These are phyloP conservation scores for Apamea monoglypha DNA, from an alignment of 2,888 invertebrate genomes.

Conservation along the genomic window DNA sequence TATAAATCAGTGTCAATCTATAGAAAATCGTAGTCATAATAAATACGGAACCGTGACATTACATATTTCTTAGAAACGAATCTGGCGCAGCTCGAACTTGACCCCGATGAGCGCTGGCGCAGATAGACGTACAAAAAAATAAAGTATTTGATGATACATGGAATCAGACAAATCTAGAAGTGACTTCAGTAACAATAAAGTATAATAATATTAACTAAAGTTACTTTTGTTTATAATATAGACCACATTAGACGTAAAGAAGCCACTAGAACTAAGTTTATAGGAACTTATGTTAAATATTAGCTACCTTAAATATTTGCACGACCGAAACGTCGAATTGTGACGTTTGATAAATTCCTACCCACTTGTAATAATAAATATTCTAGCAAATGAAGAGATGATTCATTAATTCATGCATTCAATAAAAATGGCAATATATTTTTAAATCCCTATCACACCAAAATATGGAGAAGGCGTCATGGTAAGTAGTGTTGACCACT, in stretches of 20 bases:
- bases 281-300: neutral
- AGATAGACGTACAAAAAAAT: slow-evolving; percentile 62
- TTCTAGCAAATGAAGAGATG: neutral
- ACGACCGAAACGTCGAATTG: neutral
- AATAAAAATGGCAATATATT: neutral
- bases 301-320: neutral
- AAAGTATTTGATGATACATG: slow-evolving; percentile 51
- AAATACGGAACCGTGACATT: slow-evolving; percentile 61
- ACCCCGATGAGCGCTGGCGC: slow-evolving; percentile 67
- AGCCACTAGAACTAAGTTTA: neutral
- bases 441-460: neutral
- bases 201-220: neutral
- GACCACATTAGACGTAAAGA: neutral
- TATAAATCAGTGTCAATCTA: slow-evolving; percentile 25
- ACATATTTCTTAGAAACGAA: slow-evolving; percentile 42
- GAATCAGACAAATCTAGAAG: slow-evolving; percentile 49
- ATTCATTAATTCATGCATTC: neutral
- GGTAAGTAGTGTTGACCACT: neutral
- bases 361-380: neutral
- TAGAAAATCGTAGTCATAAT: slow-evolving; percentile 34
- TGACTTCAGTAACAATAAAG: neutral
- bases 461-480: neutral
- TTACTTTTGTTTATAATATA: neutral
- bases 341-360: neutral
- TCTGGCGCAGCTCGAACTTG: slow-evolving; percentile 73